These are phyloP conservation scores for Neotoma lepida DNA, from an alignment of 2,113 vertebrate genomes.

Conservation along the genomic window DNA sequence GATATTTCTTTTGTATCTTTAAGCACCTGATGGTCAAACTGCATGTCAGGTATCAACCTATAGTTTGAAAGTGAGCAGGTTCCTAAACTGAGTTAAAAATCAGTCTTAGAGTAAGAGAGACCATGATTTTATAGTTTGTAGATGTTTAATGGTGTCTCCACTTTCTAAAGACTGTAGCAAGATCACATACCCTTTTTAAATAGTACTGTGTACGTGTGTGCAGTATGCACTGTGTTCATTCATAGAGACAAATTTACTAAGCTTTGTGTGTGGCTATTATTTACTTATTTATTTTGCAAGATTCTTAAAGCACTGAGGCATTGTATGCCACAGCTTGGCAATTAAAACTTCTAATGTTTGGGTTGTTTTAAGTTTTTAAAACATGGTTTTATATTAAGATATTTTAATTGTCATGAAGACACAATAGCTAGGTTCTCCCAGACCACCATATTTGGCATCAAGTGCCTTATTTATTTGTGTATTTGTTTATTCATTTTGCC, in stretches of 20 bases:
- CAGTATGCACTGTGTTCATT: not conserved
- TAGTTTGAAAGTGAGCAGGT: constrained; percentile 64
- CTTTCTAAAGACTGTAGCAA: constrained; percentile 67
- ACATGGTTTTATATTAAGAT: constrained; percentile 1
- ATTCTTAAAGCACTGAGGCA: constrained; percentile 2
- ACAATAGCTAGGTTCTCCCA: not conserved
- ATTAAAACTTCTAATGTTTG: constrained; percentile 20
- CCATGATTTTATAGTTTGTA: constrained; percentile 47
- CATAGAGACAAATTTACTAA: constrained; percentile 44
- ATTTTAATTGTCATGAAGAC: constrained; percentile 25
- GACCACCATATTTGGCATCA: not conserved
- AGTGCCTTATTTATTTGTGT: not conserved
- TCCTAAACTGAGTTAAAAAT: constrained; percentile 53
- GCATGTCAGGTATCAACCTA: constrained; percentile 40
- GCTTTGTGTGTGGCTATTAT: not conserved
- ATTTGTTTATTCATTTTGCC: too few species aligned
- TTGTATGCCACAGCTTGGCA: not conserved
- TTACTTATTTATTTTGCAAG: constrained; percentile 13
- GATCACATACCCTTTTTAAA: constrained; percentile 66
- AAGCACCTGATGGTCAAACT: constrained; percentile 49
- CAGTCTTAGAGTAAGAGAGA: not conserved
- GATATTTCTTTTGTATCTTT: constrained; percentile 58
- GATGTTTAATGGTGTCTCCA: constrained; percentile 69
- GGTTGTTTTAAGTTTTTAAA: constrained; percentile 4
- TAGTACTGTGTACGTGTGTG: constrained; percentile 55